Evolutionary conservation across 2,888 invertebrate species (phyloP), one percentile per base, ranked within the genome.

Genomic region (Phanerotoma sp.): DNA sequence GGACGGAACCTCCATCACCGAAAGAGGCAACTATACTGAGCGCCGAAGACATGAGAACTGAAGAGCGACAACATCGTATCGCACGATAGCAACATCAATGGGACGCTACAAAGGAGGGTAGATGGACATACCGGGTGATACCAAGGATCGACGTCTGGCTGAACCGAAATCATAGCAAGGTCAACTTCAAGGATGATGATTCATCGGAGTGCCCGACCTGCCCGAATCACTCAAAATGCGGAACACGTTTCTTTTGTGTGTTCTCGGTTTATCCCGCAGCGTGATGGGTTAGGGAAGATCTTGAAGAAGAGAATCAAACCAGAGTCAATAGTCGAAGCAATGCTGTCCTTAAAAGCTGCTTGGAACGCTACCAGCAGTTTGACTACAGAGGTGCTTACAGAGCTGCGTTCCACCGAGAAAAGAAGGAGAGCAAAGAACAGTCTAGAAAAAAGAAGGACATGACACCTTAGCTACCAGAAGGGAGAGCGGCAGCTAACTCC

Each of bases 201-300:
- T n/a, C n/a, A n/a, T n/a, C n/a, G n/a, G n/a, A n/a, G n/a, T n/a
- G n/a, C n/a, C n/a, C n/a, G n/a, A n/a, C n/a, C n/a, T n/a, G n/a
- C n/a, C n/a, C n/a, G n/a, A n/a, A n/a, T n/a, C n/a, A n/a, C n/a
- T n/a, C n/a, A n/a, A n/a, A n/a, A n/a, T n/a, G n/a, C 56, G 1
- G 52, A 49, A 10, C 56, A 49, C 22, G 16, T 13, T 4, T 18
- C 11, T 5, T 20, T 47, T 33, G 50, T 51, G 18, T 54, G 51
- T 25, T 58, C 41, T 20, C 20, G 41, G n/a, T 41, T 41, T 20
- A 20, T n/a, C 20, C 5, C 41, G 20, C 5, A 41, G 18, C 41
- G 41, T 41, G 5, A 16, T 18, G 41, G 18, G 41, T 41, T 16
- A 20, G 20, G 18, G 20, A 18, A n/a, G 4, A 20, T 20, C 16